phyloP scores from a whole-genome alignment of 1,140 invertebrate genomes.

The Mya arenaria region DNA sequence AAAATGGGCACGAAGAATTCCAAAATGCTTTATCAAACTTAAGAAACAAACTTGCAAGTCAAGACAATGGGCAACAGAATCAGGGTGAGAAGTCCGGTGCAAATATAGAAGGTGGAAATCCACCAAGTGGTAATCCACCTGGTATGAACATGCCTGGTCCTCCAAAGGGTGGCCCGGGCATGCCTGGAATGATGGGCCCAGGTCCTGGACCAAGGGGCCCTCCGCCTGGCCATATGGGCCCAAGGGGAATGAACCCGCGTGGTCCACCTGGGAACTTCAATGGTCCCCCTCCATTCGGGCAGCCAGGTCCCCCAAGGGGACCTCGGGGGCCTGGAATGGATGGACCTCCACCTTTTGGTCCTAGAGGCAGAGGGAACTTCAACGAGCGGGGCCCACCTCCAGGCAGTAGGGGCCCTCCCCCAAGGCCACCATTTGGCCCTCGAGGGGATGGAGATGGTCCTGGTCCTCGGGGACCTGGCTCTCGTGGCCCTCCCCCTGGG shows the following conservation, averaged over 20 bases:
- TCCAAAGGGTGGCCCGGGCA: constrained; percentile 42
- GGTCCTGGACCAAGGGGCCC: constrained; percentile 40
- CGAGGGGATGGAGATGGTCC: constrained; percentile 50
- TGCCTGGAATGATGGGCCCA: constrained; percentile 46
- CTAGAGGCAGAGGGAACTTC: constrained; percentile 52
- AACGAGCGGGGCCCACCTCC: constrained; percentile 38
- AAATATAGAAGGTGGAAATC: constrained; percentile 2
- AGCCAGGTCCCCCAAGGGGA: constrained; percentile 45
- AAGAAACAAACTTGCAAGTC: constrained; percentile 54
- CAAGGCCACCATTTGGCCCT: constrained; percentile 38
- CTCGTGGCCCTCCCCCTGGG: neutral
- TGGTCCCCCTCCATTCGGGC: constrained; percentile 43
- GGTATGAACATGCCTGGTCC: constrained; percentile 53
- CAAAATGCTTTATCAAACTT: constrained; percentile 49
- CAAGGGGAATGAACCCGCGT: constrained; percentile 44
- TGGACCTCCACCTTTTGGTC: constrained; percentile 58
- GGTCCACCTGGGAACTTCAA: constrained; percentile 48
- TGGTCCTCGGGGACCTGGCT: constrained; percentile 31
- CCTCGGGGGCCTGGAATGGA: constrained; percentile 52
- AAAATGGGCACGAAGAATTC: constrained; percentile 50
- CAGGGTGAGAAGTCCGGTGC: neutral
- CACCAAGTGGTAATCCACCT: constrained; percentile 14
- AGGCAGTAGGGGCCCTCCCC: constrained; percentile 37
- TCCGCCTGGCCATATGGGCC: constrained; percentile 21
- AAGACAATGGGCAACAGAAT: constrained; percentile 40